Base-by-base conservation (phyloP, 2,797 vertebrate genomes). In the Anguilla obscura region DNA sequence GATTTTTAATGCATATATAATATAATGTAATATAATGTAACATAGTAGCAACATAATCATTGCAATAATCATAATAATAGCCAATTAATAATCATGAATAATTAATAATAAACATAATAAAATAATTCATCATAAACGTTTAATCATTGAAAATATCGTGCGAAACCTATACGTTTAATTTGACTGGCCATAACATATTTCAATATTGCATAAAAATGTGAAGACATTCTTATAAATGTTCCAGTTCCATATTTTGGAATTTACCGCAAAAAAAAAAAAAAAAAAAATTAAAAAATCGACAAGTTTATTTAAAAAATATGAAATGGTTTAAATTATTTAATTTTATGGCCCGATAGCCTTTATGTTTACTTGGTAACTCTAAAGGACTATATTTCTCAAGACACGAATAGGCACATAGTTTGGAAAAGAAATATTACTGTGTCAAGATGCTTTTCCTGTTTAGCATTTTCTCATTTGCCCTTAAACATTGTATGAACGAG, bases 121-220 rank as follows among this genome's bases (percentile, higher is more conserved):
- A 63, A 63, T 21, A 1, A 4, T 21, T 1, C 3, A 66, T 66
- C n/a, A 24, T 27, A 9, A 66, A 66, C n/a, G 33, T 80, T 45
- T 21, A 18, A 24, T 5, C 10, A 33, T 21, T 40, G 6, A 80
- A 80, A 9, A 14, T 40, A 80, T 48, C 5, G 8, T 80, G 30
- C 33, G 24, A 21, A 4, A 76, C 14, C 33, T 76, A 76, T 36
- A 21, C 33, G 21, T 40, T 79, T 40, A 79, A 12, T 30, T 83
- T 83, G 0, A 50, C 21, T 84, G 50, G 52, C 54, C 52, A 33
- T 56, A 30, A 86, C 86, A 86, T 86, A 52, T 88, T 58, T 24
- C 24, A 52, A 10, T 85, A 45, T 66, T 9, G 10, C 12, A 30
- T 45, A 58, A 16, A 48, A 9, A 87, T 60, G 52, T 36, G 21